Percentiles rank a stretch among this genome's conserved stretches.
These are phyloP conservation scores for Indicator maculatus DNA, from an alignment of 2,113 vertebrate genomes.

Conservation along the genomic window DNA sequence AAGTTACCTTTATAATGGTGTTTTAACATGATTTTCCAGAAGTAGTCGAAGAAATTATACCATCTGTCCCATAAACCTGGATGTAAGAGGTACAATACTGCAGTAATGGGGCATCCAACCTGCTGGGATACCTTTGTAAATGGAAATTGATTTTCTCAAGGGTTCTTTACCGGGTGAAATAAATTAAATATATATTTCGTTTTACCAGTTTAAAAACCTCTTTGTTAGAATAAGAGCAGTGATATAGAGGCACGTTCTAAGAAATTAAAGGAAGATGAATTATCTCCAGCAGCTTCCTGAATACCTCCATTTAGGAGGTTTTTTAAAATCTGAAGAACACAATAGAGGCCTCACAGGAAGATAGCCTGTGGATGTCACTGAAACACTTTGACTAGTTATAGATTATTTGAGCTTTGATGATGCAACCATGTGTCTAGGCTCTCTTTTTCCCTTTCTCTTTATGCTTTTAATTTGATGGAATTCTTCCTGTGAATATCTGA, in stretches of 20 bases:
- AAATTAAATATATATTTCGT: conserved; percentile 74
- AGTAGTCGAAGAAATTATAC: conserved; percentile 60
- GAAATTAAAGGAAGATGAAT: conserved; percentile 67
- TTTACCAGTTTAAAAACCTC: conserved; percentile 71
- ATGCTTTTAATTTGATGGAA: conserved; percentile 11
- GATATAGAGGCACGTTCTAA: conserved; percentile 31
- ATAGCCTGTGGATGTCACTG: neutral
- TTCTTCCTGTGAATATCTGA: neutral
- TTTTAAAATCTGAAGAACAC: neutral
- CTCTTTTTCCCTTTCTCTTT: conserved; percentile 1
- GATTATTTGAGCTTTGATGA: conserved; percentile 24
- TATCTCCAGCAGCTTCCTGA: conserved; percentile 22
- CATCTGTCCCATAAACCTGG: conserved; percentile 47
- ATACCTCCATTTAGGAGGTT: neutral
- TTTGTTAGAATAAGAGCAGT: conserved; percentile 68
- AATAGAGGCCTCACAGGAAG: neutral
- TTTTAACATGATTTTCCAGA: conserved; percentile 38
- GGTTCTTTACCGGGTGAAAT: conserved; percentile 57
- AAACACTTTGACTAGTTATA: neutral
- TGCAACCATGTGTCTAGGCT: neutral
- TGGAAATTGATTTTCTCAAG: conserved; percentile 75
- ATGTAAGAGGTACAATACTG: neutral
- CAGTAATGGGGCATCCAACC: conserved; percentile 6
- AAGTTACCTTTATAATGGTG: neutral
- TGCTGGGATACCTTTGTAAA: conserved; percentile 55